Conservation (phyloP, 2,888 invertebrate species). For the Stomorhina lunata region DNA sequence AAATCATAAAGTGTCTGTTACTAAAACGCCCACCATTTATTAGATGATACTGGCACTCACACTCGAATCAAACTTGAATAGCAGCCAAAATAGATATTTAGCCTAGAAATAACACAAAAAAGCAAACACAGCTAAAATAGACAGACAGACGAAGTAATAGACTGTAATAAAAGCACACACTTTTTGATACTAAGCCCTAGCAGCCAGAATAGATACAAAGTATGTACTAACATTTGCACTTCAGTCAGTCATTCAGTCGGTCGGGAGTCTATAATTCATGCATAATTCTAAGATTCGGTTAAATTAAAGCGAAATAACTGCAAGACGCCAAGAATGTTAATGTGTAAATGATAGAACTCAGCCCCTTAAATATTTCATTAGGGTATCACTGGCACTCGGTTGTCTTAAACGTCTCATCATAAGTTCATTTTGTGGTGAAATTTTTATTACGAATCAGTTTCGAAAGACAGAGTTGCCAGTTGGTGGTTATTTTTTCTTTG, state of each 20-base stretch:
- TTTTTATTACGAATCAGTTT: not conserved
- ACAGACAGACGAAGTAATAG: not conserved
- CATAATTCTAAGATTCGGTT: not conserved
- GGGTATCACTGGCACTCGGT: too few species aligned
- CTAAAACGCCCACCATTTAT: conserved; percentile 37
- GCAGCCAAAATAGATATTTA: not conserved
- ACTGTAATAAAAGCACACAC: conserved; percentile 6
- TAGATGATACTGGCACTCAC: not conserved
- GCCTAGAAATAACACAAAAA: not conserved
- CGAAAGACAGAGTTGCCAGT: not conserved
- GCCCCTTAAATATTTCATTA: not conserved
- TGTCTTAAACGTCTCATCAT: too few species aligned
- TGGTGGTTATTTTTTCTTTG: conserved; percentile 8
- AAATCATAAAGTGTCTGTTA: too few species aligned
- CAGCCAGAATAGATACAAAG: not conserved
- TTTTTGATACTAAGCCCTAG: not conserved
- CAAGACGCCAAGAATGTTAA: conserved; percentile 5
- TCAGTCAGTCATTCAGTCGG: too few species aligned
- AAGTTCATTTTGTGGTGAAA: not conserved
- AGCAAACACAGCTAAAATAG: not conserved
- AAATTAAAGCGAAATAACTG: conserved; percentile 2
- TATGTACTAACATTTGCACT: not conserved
- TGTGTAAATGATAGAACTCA: not conserved
- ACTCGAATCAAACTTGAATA: not conserved
- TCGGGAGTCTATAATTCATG: conserved; percentile 5